Conservation (phyloP, 2,888 invertebrate genomes). For the Melipona beecheii region DNA sequence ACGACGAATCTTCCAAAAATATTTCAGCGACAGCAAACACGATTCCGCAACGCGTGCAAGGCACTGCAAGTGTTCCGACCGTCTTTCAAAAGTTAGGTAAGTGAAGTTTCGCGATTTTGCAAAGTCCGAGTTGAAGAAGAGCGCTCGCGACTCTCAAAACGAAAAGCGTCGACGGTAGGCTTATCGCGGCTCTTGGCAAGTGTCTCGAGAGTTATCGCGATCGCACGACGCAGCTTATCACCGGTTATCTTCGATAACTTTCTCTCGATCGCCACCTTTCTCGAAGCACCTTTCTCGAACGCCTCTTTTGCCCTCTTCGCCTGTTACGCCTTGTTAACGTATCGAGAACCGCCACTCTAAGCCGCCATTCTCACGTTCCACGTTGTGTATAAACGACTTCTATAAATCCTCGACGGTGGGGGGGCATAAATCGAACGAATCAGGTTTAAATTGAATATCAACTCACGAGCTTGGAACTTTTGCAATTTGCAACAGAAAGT, state of each 20-base stretch:
- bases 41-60: background rate
- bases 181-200: constrained; percentile 31
- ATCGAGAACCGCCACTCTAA: background rate
- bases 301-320: background rate
- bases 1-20: background rate
- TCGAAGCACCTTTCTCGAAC: background rate
- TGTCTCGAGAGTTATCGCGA: constrained; percentile 32
- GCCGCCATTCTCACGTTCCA: background rate
- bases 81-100: background rate
- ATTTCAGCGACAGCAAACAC: background rate
- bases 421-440: background rate
- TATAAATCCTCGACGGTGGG: background rate
- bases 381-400: background rate
- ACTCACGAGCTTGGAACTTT: too few species aligned
- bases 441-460: background rate
- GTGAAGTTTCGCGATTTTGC: constrained; percentile 15
- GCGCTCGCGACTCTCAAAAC: constrained; percentile 26
- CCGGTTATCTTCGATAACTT: background rate
- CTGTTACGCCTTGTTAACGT: background rate
- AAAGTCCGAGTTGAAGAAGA: background rate
- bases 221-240: constrained; percentile 27
- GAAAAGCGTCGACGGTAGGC: constrained; percentile 25
- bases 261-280: constrained; percentile 3
- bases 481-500: too few species aligned
- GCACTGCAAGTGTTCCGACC: background rate